Evolutionary conservation across 1,140 invertebrate species (phyloP).

Genomic region (Zaprionus ghesquierei): DNA sequence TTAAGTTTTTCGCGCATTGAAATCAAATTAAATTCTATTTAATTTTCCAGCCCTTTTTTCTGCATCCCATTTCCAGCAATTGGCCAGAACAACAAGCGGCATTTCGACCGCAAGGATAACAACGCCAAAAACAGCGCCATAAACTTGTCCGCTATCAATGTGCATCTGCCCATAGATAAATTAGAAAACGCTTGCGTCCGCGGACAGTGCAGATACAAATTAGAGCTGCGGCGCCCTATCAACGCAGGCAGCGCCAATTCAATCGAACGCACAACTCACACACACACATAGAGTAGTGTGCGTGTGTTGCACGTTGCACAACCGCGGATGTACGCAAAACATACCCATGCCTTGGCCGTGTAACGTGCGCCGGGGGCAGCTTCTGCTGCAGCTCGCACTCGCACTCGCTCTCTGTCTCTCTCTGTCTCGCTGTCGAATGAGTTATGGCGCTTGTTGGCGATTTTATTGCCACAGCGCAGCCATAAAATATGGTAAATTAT

Average conservation of each 20-base stretch:
- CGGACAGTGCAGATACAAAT: conserved; percentile 63
- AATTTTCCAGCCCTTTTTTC: conserved; percentile 19
- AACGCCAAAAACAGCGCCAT: conserved; percentile 58
- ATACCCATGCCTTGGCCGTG: conserved; percentile 44
- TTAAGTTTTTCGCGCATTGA: background rate
- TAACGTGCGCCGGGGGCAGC: conserved; percentile 69
- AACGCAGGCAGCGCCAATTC: conserved; percentile 34
- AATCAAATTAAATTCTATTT: conserved; percentile 69
- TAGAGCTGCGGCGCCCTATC: conserved; percentile 49
- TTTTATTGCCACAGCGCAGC: conserved; percentile 82
- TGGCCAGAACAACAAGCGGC: conserved; percentile 3
- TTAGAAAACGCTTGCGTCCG: conserved; percentile 52
- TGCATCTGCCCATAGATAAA: conserved; percentile 70
- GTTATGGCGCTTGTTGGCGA: conserved; percentile 82
- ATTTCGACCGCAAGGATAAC: conserved; percentile 47
- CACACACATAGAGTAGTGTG: background rate
- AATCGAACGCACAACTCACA: conserved; percentile 27
- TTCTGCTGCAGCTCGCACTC: conserved; percentile 28
- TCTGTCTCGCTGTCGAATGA: conserved; percentile 62
- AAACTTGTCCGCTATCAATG: conserved; percentile 71
- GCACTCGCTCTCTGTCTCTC: background rate
- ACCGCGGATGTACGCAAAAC: conserved; percentile 67
- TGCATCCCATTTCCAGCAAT: background rate
- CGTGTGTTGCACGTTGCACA: conserved; percentile 43
- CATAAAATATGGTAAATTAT: conserved; percentile 83